A percentile compares a stretch with the other conserved stretches of the same genome.
Evolutionary conservation across 2,113 vertebrate species (phyloP).

Genomic region (Syngnathus typhle): DNA sequence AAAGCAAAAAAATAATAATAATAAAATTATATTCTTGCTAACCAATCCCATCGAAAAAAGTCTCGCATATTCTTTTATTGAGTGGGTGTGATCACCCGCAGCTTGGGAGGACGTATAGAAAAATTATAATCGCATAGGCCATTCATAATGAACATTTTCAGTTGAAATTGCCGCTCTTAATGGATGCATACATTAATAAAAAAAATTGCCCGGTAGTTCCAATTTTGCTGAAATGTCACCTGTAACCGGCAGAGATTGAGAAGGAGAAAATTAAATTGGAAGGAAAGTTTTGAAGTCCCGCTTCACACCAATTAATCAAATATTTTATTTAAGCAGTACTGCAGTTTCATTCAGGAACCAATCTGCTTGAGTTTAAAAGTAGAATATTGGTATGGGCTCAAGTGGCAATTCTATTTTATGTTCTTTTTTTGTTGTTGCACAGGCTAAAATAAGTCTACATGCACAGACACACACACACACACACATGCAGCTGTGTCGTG

Average conservation of each 20-base stretch:
- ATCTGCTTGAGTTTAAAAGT: slow-evolving; percentile 20
- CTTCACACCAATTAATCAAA: slow-evolving; percentile 7
- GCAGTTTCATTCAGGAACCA: slow-evolving; percentile 2
- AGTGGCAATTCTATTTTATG: slow-evolving; percentile 31
- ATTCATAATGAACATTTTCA: background rate
- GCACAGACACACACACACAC: slow-evolving; percentile 1
- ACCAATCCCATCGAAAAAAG: background rate
- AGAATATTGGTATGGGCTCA: slow-evolving; percentile 15
- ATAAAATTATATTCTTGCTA: background rate
- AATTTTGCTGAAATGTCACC: background rate
- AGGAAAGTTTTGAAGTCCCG: background rate
- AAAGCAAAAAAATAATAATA: background rate
- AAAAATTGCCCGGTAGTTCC: background rate
- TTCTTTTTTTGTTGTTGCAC: slow-evolving; percentile 24
- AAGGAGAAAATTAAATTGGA: background rate
- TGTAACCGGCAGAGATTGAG: background rate
- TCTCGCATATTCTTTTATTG: background rate
- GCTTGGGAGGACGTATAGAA: background rate
- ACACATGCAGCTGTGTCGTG: slow-evolving; percentile 6
- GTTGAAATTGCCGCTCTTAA: slow-evolving; percentile 7
- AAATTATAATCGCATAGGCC: background rate
- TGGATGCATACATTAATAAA: slow-evolving; percentile 1
- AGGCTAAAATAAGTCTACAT: slow-evolving; percentile 29
- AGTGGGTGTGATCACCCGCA: background rate
- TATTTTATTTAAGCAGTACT: slow-evolving; percentile 10